These are phyloP conservation scores for Cyrtonyx montezumae DNA, from an alignment of 2,113 vertebrate genomes.

Conservation along the genomic window DNA sequence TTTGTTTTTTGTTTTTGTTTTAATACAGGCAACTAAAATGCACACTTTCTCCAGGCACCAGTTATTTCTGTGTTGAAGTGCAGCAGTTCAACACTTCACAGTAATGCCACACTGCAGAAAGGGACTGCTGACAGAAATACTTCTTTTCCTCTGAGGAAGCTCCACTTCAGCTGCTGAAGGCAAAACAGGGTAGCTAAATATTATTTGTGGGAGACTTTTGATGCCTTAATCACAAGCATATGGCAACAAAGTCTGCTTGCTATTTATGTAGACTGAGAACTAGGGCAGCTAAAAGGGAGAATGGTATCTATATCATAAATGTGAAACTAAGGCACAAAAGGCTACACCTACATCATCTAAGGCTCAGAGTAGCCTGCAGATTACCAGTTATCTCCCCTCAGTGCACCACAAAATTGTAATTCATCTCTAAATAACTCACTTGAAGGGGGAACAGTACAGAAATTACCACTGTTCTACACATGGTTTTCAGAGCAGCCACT, in stretches of 20 bases:
- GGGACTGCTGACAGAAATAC: background rate
- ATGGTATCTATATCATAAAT: background rate
- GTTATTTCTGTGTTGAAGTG: background rate
- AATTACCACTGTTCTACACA: background rate
- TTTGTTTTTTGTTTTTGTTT: background rate
- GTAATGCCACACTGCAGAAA: background rate
- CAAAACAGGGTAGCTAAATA: background rate
- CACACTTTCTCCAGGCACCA: background rate
- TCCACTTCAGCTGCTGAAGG: background rate
- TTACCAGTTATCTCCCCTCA: background rate
- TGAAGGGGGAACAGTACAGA: fast-evolving
- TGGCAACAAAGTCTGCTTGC: background rate
- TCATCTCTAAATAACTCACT: background rate
- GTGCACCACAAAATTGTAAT: background rate
- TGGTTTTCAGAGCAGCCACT: background rate
- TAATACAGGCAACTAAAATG: background rate
- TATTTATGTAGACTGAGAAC: background rate
- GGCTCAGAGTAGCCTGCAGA: background rate
- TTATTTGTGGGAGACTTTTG: background rate
- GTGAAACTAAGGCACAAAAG: background rate
- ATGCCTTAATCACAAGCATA: background rate
- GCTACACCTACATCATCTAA: background rate
- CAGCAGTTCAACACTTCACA: conserved; percentile 2
- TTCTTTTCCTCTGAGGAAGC: conserved; percentile 10
- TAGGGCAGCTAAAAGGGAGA: background rate